Evolutionary conservation across 2,113 vertebrate species (phyloP).

Genomic region (Aix galericulata): DNA sequence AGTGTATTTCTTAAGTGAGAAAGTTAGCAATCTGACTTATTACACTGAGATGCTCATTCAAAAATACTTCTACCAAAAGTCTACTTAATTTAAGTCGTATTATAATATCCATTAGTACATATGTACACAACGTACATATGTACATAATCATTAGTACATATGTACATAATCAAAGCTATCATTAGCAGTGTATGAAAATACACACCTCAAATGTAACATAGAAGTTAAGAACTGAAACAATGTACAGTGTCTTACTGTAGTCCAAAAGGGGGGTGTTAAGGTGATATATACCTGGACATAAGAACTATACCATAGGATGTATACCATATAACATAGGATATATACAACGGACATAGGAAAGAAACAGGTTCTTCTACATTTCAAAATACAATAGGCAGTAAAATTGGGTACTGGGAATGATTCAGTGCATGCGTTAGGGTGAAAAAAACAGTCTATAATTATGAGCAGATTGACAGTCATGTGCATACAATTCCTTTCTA

Average conservation of each 20-base stretch:
- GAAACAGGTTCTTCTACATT: not conserved
- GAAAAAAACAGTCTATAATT: not conserved
- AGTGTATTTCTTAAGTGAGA: accelerated
- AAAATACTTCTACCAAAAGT: not conserved
- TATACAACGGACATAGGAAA: not conserved
- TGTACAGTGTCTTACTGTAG: not conserved
- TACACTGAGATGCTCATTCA: not conserved
- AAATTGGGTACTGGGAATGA: not conserved
- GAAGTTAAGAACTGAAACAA: not conserved
- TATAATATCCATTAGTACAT: not conserved
- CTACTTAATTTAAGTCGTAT: not conserved
- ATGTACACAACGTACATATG: not conserved
- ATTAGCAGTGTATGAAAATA: not conserved
- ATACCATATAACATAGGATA: no score
- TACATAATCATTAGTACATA: not conserved
- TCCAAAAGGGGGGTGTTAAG: not conserved
- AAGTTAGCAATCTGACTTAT: not conserved
- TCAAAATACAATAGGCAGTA: not conserved
- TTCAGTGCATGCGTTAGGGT: not conserved
- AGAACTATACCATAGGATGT: not conserved
- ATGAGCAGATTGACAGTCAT: not conserved
- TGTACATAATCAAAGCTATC: not conserved
- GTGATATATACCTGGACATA: not conserved
- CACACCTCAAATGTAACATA: not conserved
- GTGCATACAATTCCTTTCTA: slow-evolving; percentile 21